phyloP scores from a whole-genome alignment of 2,888 invertebrate genomes.

The Athalia rosae region DNA sequence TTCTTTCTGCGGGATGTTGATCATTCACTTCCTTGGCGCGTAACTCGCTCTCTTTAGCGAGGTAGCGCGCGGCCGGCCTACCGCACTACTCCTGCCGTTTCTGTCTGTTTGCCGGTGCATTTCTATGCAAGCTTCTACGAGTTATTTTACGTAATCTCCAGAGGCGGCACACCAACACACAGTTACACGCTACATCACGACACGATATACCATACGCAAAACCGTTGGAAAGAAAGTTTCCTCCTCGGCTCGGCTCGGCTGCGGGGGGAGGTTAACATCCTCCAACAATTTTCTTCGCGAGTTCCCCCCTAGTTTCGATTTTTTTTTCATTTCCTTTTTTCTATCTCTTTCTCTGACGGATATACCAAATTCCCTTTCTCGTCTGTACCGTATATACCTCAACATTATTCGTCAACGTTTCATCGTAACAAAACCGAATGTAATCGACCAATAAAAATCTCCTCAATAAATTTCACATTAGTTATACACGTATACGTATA shows the following conservation, averaged over 20 bases:
- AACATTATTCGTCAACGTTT: conserved; percentile 10
- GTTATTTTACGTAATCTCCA: conserved; percentile 68
- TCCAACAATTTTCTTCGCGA: conserved; percentile 54
- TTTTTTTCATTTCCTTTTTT: conserved; percentile 40
- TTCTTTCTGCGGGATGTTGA: conserved; percentile 70
- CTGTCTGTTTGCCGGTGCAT: conserved; percentile 58
- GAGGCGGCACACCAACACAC: conserved; percentile 53
- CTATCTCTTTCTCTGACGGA: conserved; percentile 13
- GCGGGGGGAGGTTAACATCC: conserved; percentile 70
- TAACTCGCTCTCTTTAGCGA: conserved; percentile 66
- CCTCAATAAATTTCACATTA: no score
- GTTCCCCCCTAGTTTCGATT: no score
- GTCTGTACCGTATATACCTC: conserved; percentile 11
- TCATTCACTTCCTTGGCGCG: conserved; percentile 72
- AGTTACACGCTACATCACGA: neutral
- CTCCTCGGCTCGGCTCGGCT: conserved; percentile 52
- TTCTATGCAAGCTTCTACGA: conserved; percentile 68
- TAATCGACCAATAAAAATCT: no score
- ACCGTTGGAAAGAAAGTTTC: conserved; percentile 70
- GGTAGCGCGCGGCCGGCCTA: no score
- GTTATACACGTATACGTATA: neutral
- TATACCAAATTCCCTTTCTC: conserved; percentile 20
- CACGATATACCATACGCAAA: neutral
- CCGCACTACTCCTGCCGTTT: conserved; percentile 33
- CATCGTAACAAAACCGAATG: neutral